Base-by-base conservation (phyloP, 2,113 vertebrate genomes). In the Perccottus glenii region DNA sequence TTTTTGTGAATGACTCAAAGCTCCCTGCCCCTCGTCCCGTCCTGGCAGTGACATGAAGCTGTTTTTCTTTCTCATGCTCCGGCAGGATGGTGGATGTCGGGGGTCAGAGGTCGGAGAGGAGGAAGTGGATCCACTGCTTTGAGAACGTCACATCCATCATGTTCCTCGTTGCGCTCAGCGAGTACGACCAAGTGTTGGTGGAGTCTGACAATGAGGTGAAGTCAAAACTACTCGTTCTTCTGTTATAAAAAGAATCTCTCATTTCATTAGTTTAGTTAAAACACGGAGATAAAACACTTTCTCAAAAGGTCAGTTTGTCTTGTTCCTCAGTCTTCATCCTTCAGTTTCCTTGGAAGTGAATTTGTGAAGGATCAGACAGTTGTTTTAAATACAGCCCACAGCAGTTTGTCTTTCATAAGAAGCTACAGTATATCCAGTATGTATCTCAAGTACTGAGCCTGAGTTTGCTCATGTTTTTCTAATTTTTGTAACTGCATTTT, bases 121-220 rank as follows among this genome's bases (percentile, higher is more conserved):
- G 96, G 90, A 98, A 97, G 93, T 99, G 97, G 97, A 98, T 99
- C 92, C 96, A 98, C 91, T 98, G 96, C 91, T 99, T 98, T 88
- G 96, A 98, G 93, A 98, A 98, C 5, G 97, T 98, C 84, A 97
- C 96, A 4, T 98, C 96, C 81, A 98, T 99, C 91, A 98, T 99
- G 95, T 98, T 98, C 88, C 91, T 98, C 79, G 95, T 97, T 83
- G 96, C 96, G 0, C 96, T 99, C 90, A 99, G 96, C 88, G 95
- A 98, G 90, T 99, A 98, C 60, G 97, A 99, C 90, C 96, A 98
- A 86, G 96, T 98, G 32, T 90, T 99, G 73, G 96, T 98, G 91
- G 97, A 99, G 60, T 98, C 96, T 0, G 97, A 99, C 85, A 98
- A 97, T 52, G 96, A 98, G 96, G 97, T 98, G 88, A 94, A 89